phyloP scores from a whole-genome alignment of 2,797 vertebrate species.

The Holocentrus rufus region DNA sequence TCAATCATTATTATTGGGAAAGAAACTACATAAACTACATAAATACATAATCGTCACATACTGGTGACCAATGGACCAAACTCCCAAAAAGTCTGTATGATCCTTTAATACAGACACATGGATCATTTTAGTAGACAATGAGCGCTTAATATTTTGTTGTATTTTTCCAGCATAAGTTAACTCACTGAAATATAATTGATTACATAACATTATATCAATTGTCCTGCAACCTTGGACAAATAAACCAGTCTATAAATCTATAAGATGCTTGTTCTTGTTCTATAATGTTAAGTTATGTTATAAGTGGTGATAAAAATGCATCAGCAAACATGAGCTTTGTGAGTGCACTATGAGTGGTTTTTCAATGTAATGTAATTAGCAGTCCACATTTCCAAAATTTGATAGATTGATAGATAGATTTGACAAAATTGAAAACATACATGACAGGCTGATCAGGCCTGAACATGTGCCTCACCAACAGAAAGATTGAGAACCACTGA shows the following conservation, averaged over 20 bases:
- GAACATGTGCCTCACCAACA: slow-evolving; percentile 33
- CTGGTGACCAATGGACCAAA: neutral
- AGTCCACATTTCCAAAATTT: slow-evolving; percentile 4
- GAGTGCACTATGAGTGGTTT: slow-evolving; percentile 1
- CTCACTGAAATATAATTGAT: slow-evolving; percentile 18
- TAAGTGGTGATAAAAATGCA: slow-evolving; percentile 15
- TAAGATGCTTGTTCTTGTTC: neutral
- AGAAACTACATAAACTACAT: too few relatives aligned
- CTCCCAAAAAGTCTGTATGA: neutral
- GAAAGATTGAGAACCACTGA: slow-evolving; percentile 18
- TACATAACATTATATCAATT: neutral
- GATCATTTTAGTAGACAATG: neutral
- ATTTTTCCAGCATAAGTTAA: slow-evolving; percentile 1
- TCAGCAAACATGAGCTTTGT: slow-evolving; percentile 1
- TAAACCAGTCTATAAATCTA: slow-evolving; percentile 7
- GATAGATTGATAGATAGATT: too few relatives aligned
- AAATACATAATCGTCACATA: neutral
- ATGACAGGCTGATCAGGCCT: too few relatives aligned
- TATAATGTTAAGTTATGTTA: neutral
- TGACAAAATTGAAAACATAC: too few relatives aligned
- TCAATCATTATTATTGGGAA: too few relatives aligned
- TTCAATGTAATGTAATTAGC: neutral
- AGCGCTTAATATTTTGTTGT: too few relatives aligned
- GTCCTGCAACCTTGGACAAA: neutral
- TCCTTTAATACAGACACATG: slow-evolving; percentile 10